Evolutionary conservation across 2,113 vertebrate genomes (phyloP).

Genomic region (Neolamprologus sp.): DNA sequence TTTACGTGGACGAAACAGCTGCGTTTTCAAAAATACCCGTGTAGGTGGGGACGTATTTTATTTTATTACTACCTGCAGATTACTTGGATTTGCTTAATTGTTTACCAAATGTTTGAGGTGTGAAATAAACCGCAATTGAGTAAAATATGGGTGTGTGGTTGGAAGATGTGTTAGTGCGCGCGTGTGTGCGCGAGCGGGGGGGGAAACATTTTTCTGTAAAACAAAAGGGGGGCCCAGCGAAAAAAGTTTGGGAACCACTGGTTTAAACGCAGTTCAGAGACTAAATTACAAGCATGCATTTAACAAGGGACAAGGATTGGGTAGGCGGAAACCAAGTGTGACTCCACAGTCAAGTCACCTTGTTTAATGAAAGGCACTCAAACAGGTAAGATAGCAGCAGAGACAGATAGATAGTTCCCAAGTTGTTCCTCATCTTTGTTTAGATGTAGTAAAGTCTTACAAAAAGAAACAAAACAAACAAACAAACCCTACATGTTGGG

Average conservation of each 20-base stretch:
- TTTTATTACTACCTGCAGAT: no score
- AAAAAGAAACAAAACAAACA: neutral
- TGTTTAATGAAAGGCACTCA: neutral
- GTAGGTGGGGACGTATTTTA: no score
- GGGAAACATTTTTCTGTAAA: no score
- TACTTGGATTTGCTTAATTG: no score
- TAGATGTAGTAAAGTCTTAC: neutral
- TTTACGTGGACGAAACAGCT: no score
- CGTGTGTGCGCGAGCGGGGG: no score
- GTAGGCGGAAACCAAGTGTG: neutral
- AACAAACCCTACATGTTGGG: fast-evolving
- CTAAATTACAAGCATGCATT: neutral
- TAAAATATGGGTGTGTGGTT: no score
- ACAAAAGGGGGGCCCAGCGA: no score
- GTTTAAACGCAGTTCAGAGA: neutral
- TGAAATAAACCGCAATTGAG: no score
- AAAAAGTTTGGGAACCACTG: neutral
- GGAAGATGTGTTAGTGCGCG: no score
- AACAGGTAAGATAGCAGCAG: neutral
- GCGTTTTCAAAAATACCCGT: no score
- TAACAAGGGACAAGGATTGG: neutral
- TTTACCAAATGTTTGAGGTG: no score
- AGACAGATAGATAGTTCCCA: neutral
- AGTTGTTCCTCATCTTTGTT: neutral
- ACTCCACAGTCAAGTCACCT: neutral